phyloP scores from a whole-genome alignment of 2,113 vertebrate species.

The Sigmodon hispidus region DNA sequence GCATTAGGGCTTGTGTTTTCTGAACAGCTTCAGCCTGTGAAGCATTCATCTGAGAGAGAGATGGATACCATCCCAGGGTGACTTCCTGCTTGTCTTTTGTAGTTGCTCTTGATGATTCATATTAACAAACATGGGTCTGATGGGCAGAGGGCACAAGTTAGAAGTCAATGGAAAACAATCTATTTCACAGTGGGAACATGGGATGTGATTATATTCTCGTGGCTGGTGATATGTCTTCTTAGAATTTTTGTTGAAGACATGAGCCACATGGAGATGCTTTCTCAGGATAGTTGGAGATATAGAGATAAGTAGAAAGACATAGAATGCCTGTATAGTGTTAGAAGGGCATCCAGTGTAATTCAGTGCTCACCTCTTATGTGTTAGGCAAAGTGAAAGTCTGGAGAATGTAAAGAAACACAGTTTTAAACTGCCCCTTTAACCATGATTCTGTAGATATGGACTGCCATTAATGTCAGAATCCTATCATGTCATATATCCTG shows the following conservation, averaged over 20 bases:
- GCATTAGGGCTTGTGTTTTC: background rate
- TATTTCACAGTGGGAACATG: slow-evolving; percentile 4
- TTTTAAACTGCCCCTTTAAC: background rate
- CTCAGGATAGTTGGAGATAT: background rate
- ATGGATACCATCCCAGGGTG: background rate
- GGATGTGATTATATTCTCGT: slow-evolving; percentile 57
- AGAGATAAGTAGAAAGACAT: background rate
- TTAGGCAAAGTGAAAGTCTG: background rate
- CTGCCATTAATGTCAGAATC: background rate
- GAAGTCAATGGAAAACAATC: slow-evolving; percentile 8
- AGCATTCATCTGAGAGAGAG: background rate
- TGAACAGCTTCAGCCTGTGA: background rate
- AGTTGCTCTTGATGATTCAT: background rate
- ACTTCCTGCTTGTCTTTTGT: background rate
- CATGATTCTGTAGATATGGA: background rate
- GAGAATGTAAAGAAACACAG: background rate
- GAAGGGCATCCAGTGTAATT: background rate
- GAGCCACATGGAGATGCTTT: slow-evolving; percentile 38
- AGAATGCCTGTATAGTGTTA: background rate
- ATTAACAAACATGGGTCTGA: background rate
- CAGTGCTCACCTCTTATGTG: background rate
- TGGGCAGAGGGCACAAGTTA: slow-evolving; percentile 23
- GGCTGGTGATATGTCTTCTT: slow-evolving; percentile 10
- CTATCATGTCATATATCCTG: background rate
- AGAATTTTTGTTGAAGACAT: slow-evolving; percentile 7